phyloP scores from a whole-genome alignment of 1,140 invertebrate species.

The Gryon sp. region DNA sequence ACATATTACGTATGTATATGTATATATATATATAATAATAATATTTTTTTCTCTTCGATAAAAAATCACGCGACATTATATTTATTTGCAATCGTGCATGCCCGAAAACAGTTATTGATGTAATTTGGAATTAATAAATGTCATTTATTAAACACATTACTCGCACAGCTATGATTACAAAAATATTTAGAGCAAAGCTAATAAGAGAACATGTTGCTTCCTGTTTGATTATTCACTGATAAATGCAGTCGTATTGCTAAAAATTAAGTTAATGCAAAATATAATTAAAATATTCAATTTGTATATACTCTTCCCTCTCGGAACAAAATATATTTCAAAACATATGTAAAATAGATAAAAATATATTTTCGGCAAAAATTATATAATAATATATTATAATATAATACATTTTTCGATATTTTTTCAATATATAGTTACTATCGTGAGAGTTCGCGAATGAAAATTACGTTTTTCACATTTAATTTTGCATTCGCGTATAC shows the following conservation, averaged over 20 bases:
- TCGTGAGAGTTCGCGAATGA: too few species aligned
- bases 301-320: too few species aligned
- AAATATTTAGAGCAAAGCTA: conserved; percentile 25
- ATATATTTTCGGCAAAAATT: neutral
- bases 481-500: too few species aligned
- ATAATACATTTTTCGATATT: too few species aligned
- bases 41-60: neutral
- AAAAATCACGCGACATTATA: conserved; percentile 12
- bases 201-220: conserved; percentile 22
- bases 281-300: conserved; percentile 17
- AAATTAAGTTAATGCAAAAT: conserved; percentile 20
- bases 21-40: too few species aligned
- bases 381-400: neutral
- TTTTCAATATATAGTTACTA: too few species aligned
- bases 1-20: too few species aligned
- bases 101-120: conserved; percentile 28
- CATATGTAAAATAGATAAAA: too few species aligned
- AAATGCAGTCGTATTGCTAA: neutral
- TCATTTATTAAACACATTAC: conserved; percentile 29
- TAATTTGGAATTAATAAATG: conserved; percentile 35
- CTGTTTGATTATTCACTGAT: conserved; percentile 23
- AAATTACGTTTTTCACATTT: too few species aligned
- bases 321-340: too few species aligned
- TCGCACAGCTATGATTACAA: conserved; percentile 12
- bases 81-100: conserved; percentile 9